Conservation (phyloP, 2,113 vertebrate species). For the Bufo gargarizans region DNA sequence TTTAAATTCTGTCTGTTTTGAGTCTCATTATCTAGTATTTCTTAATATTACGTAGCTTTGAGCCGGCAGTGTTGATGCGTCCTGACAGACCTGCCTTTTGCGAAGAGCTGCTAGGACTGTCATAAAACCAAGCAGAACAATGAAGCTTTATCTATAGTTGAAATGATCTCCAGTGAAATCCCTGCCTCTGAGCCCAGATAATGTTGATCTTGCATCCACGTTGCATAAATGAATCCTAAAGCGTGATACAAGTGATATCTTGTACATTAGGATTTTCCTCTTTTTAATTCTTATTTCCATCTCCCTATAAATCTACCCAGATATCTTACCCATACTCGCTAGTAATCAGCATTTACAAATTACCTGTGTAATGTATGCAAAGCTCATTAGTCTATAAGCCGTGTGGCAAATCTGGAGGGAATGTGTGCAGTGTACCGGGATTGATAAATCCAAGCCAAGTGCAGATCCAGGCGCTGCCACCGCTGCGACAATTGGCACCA, state of each 20-base stretch:
- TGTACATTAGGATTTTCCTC: background rate
- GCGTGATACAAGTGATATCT: background rate
- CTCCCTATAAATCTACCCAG: constrained; percentile 27
- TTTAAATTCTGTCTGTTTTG: background rate
- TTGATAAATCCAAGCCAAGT: constrained; percentile 39
- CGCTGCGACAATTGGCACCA: constrained; percentile 4
- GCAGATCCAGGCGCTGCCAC: constrained; percentile 9
- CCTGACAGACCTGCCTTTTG: background rate
- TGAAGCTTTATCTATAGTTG: constrained; percentile 4
- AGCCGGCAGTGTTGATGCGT: background rate
- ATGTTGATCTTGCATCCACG: constrained; percentile 4
- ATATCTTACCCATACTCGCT: constrained; percentile 1
- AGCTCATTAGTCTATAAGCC: constrained; percentile 42
- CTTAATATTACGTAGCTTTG: no score
- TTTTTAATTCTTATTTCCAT: background rate
- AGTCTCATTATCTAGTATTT: background rate
- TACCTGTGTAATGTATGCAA: constrained; percentile 48
- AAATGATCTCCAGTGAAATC: background rate
- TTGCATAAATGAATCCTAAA: constrained; percentile 9
- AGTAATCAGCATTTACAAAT: constrained; percentile 40
- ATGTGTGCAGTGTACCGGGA: constrained; percentile 30
- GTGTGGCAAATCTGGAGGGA: constrained; percentile 40
- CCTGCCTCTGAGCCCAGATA: background rate
- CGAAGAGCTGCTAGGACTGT: background rate
- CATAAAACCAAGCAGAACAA: constrained; percentile 10